These are phyloP conservation scores for Cherax quadricarinatus DNA, from an alignment of 1,140 invertebrate genomes.

Conservation along the genomic window DNA sequence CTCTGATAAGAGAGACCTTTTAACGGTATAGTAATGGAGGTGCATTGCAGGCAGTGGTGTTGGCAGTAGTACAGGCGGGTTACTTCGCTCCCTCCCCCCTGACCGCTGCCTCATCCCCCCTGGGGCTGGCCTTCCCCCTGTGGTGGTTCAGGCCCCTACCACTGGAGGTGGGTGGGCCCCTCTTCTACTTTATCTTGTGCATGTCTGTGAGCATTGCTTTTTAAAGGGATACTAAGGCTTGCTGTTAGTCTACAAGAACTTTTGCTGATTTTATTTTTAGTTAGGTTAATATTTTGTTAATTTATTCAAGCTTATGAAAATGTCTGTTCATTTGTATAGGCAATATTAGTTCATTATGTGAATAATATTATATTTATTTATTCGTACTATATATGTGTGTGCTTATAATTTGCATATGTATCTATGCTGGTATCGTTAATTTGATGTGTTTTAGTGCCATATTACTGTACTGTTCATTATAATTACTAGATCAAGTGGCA, in stretches of 20 bases:
- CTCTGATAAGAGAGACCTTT: neutral
- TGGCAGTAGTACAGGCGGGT: slow-evolving; percentile 22
- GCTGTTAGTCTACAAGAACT: neutral
- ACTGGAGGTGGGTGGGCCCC: slow-evolving; percentile 74
- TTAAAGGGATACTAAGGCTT: slow-evolving; percentile 6
- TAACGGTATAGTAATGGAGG: neutral
- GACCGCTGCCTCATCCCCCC: slow-evolving; percentile 76
- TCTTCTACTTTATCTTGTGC: slow-evolving; percentile 21
- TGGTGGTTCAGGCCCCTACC: slow-evolving; percentile 69
- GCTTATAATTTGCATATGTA: too few species aligned
- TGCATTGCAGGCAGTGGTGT: slow-evolving; percentile 6
- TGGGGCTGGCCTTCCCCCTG: slow-evolving; percentile 76
- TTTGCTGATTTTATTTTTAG: neutral
- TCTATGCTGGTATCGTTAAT: too few species aligned
- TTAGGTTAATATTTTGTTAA: neutral
- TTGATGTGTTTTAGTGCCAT: too few species aligned
- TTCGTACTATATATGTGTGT: too few species aligned
- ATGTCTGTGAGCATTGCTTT: slow-evolving; percentile 1
- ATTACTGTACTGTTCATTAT: too few species aligned
- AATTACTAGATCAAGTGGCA: too few species aligned
- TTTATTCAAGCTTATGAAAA: neutral
- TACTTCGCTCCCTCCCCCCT: slow-evolving; percentile 49
- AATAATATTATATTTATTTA: too few species aligned
- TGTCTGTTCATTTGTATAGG: neutral
- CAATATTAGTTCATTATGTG: too few species aligned